phyloP scores from a whole-genome alignment of 2,113 vertebrate species.

The Amphiprion ocellaris region DNA sequence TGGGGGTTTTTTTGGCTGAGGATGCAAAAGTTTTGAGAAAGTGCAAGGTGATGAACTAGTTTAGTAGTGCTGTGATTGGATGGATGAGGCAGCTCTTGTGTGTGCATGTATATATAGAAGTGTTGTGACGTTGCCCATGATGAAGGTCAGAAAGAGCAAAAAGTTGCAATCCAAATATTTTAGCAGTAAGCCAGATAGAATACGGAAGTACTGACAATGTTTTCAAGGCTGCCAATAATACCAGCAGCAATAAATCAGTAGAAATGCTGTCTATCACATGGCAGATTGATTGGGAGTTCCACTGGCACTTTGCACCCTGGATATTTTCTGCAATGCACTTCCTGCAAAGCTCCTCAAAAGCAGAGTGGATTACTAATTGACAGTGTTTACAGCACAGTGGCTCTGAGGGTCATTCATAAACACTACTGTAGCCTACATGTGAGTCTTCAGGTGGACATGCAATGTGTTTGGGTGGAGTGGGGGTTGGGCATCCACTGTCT shows the following conservation, averaged over 20 bases:
- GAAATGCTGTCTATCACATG: not conserved
- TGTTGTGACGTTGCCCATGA: too few relatives aligned
- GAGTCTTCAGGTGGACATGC: conserved; percentile 74
- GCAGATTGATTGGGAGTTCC: not conserved
- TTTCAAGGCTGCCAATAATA: too few relatives aligned
- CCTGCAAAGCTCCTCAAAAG: not conserved
- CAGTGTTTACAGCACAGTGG: conserved; percentile 36
- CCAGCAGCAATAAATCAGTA: not conserved
- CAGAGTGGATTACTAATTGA: conserved; percentile 43
- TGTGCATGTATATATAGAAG: too few relatives aligned
- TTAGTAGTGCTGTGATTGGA: too few relatives aligned
- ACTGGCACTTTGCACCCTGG: not conserved
- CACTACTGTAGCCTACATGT: conserved; percentile 55
- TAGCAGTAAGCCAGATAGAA: too few relatives aligned
- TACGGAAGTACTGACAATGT: too few relatives aligned
- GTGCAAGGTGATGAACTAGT: too few relatives aligned
- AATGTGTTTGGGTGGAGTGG: conserved; percentile 70
- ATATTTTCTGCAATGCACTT: not conserved
- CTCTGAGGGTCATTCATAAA: conserved; percentile 45
- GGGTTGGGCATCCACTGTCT: conserved; percentile 40
- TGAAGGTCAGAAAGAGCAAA: too few relatives aligned
- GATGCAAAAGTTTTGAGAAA: too few relatives aligned
- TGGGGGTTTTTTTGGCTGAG: too few relatives aligned
- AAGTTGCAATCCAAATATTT: too few relatives aligned
- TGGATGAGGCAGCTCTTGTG: too few relatives aligned